Conservation (phyloP, 2,113 vertebrate genomes). For the Lanius collurio region DNA sequence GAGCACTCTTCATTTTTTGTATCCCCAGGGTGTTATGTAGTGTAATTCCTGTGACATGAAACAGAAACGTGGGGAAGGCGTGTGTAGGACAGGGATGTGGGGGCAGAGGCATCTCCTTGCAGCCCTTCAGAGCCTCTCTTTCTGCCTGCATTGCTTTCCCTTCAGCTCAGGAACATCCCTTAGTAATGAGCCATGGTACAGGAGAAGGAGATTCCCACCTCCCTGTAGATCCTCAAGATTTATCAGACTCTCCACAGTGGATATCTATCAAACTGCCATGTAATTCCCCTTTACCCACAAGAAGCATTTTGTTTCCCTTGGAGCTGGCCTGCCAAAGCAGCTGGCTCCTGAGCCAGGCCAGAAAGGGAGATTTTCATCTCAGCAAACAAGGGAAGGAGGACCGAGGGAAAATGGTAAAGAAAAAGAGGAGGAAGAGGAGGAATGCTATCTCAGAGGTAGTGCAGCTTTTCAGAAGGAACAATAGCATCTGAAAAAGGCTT, state of each 20-base stretch:
- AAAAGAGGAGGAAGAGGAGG: background rate
- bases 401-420: background rate
- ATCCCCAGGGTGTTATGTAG: accelerated
- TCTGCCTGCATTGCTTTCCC: background rate
- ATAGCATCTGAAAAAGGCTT: background rate
- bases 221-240: background rate
- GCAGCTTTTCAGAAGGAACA: background rate
- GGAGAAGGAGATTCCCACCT: background rate
- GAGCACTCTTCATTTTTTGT: accelerated
- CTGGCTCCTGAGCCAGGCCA: background rate
- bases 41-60: background rate
- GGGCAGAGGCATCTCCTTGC: background rate
- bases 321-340: background rate
- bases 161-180: background rate
- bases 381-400: background rate
- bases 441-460: background rate
- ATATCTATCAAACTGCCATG: background rate
- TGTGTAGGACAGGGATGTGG: background rate
- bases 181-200: accelerated
- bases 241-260: background rate
- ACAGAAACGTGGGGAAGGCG: background rate
- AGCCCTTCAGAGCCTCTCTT: background rate
- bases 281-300: background rate
- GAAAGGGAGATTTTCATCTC: background rate
- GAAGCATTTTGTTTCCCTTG: background rate